These are phyloP conservation scores for Boulengeromyrus knoepffleri DNA, from an alignment of 2,113 vertebrate genomes.

Conservation along the genomic window DNA sequence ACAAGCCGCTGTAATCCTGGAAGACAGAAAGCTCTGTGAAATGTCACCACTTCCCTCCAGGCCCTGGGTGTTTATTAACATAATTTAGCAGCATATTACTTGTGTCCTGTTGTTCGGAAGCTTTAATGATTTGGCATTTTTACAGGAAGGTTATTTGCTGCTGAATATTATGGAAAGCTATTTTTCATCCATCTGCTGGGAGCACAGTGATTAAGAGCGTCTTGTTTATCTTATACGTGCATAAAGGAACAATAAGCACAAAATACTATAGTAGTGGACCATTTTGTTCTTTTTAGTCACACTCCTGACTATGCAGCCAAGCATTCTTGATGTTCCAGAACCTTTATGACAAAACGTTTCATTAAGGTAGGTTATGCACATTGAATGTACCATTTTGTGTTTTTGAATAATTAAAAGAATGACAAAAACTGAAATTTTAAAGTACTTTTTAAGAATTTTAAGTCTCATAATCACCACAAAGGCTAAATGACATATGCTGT, in stretches of 20 bases:
- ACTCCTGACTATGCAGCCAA: not conserved
- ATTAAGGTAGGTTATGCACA: not conserved
- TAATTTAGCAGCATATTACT: not conserved
- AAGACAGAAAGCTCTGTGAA: not conserved
- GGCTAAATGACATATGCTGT: not conserved
- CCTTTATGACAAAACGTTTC: not conserved
- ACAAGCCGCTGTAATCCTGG: not conserved
- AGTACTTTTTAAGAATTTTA: not conserved
- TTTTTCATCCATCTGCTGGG: not conserved
- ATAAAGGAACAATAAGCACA: not conserved
- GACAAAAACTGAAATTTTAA: not conserved
- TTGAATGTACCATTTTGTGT: not conserved
- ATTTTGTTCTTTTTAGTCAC: not conserved
- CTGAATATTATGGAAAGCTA: not conserved
- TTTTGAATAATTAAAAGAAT: not conserved
- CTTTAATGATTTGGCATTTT: constrained; percentile 4
- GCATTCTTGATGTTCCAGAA: not conserved
- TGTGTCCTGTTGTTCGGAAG: not conserved
- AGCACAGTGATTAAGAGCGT: not conserved
- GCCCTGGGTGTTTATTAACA: not conserved
- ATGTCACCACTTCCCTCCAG: not conserved
- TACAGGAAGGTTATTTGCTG: not conserved
- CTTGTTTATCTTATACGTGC: not conserved
- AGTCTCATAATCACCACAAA: not conserved
- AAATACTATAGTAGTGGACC: not conserved